Evolutionary conservation across 2,797 vertebrate genomes (phyloP).

Genomic region (Mormyrops attenuatus): DNA sequence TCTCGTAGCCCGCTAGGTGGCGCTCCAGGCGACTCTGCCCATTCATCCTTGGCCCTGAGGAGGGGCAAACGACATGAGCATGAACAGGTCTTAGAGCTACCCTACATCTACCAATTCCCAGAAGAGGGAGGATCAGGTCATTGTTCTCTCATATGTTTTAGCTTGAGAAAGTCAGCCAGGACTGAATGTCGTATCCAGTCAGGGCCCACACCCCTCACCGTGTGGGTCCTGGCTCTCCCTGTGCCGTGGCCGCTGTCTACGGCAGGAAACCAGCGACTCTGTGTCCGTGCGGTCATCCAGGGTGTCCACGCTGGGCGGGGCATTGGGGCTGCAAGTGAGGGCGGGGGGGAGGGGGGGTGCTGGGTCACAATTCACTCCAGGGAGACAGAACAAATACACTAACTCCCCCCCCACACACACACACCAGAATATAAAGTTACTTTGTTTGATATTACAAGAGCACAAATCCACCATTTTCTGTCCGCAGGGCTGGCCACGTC

Average conservation of each 20-base stretch:
- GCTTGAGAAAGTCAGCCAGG: not conserved
- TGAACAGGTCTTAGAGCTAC: not conserved
- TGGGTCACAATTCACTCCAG: not conserved
- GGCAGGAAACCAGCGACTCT: slow-evolving; percentile 79
- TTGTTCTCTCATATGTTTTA: not conserved
- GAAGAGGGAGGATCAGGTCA: not conserved
- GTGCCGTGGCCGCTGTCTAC: slow-evolving; percentile 76
- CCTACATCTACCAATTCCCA: not conserved
- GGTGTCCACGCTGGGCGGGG: slow-evolving; percentile 79
- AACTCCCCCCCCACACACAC: not conserved
- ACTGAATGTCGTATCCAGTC: not conserved
- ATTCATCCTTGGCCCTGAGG: slow-evolving; percentile 66
- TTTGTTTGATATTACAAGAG: not conserved
- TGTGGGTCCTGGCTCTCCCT: slow-evolving; percentile 75
- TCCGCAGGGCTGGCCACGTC: not conserved
- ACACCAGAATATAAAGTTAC: not conserved
- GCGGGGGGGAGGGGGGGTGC: not conserved
- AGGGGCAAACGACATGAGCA: too few relatives aligned
- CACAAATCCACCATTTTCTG: not conserved
- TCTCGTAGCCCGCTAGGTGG: slow-evolving; percentile 84
- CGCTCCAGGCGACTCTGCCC: slow-evolving; percentile 77
- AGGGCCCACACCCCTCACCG: slow-evolving; percentile 53
- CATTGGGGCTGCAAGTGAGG: slow-evolving; percentile 61
- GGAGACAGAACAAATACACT: not conserved
- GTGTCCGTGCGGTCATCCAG: slow-evolving; percentile 84